These are phyloP conservation scores for Rhynchonycteris naso DNA, from an alignment of 2,797 vertebrate genomes.

Conservation along the genomic window DNA sequence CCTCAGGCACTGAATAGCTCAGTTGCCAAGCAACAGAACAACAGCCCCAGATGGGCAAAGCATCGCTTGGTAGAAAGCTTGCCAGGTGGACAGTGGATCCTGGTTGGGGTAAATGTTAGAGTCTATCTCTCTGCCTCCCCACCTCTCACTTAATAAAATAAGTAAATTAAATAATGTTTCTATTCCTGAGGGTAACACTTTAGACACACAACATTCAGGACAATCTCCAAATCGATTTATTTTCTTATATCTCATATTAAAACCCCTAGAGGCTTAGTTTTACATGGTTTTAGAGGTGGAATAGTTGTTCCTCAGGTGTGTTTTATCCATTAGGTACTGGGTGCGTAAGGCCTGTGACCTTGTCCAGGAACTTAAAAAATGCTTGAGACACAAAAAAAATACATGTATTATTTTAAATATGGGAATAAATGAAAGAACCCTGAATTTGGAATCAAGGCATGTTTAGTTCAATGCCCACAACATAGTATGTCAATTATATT, in stretches of 20 bases:
- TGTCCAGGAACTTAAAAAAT: neutral
- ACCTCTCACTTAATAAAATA: no score
- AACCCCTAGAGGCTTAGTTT: neutral
- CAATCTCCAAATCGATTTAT: neutral
- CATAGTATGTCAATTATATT: neutral
- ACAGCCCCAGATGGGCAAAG: no score
- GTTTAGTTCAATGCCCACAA: neutral
- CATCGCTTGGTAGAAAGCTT: no score
- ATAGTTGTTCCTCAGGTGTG: neutral
- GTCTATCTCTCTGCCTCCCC: no score
- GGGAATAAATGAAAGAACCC: neutral
- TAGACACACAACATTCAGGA: neutral
- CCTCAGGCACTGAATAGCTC: no score
- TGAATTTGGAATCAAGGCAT: neutral
- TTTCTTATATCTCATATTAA: constrained; percentile 2
- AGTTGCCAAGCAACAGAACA: no score
- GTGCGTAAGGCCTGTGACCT: neutral
- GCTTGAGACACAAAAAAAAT: neutral
- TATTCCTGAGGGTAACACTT: neutral
- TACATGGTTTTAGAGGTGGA: neutral
- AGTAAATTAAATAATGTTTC: neutral
- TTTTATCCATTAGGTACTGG: neutral
- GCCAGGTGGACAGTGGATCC: no score
- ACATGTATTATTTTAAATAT: neutral
- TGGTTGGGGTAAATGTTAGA: no score